A percentile compares a stretch with the other conserved stretches of the same genome.
Conservation (phyloP, 2,113 vertebrate species). For the Rhinolophus sinicus region DNA sequence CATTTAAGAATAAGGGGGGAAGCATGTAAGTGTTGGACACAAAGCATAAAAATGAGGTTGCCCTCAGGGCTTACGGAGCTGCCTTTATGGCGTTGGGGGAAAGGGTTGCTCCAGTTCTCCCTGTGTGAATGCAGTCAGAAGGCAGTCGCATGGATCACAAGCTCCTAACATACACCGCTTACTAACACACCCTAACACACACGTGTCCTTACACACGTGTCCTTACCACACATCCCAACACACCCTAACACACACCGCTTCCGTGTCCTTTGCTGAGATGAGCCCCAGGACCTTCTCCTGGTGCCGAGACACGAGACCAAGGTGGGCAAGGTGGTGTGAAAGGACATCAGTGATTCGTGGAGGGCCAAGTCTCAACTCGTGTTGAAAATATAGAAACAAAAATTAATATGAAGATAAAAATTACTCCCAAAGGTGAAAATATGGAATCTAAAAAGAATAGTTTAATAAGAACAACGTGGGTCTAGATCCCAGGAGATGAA, state of each 20-base stretch:
- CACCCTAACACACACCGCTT: fast-evolving
- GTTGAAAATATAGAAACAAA: background rate
- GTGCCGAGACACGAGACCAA: background rate
- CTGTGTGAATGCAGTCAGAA: background rate
- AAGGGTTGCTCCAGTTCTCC: background rate
- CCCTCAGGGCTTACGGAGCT: background rate
- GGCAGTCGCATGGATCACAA: fast-evolving
- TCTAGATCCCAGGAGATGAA: background rate
- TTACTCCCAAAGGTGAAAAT: background rate
- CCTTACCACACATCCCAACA: no score
- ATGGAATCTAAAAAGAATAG: background rate
- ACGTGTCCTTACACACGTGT: no score
- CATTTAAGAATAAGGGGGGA: background rate
- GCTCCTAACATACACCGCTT: background rate
- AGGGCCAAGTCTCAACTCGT: no score
- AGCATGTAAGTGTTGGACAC: no score
- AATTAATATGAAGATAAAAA: background rate
- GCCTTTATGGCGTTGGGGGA: fast-evolving
- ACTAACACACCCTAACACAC: no score
- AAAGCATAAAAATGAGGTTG: background rate
- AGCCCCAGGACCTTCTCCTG: background rate
- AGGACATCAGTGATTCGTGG: background rate
- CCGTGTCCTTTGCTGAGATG: no score
- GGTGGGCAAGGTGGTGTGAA: fast-evolving
- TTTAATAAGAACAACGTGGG: background rate